Evolutionary conservation across 1,140 invertebrate species (phyloP), one percentile per base, ranked within the genome.

Genomic region (Monochamus saltuarius): DNA sequence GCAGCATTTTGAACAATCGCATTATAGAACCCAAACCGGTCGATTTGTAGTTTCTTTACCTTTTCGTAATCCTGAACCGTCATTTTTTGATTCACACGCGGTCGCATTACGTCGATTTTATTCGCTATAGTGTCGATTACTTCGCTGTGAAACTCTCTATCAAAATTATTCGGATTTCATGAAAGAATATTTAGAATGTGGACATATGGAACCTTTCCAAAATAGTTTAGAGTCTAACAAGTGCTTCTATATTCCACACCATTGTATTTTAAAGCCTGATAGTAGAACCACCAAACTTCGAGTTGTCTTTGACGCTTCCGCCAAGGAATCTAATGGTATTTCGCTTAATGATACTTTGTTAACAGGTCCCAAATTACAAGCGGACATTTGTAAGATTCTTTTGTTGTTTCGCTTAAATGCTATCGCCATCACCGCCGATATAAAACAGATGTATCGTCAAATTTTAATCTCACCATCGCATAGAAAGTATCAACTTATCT

Each of bases 391-490:
- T 29, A 61, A 64, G 22, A 64, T 79, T 35, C 29, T 81, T 4
- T 62, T 80, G n/a, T 70, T 75, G 46, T 80, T 77, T 69, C 38
- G 79, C 40, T 55, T 56, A 34, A 66, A 76, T 53, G 54, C 40
- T 19, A 54, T 74, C 29, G 73, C 70, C 13, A 59, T 81, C 14
- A 62, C 65, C n/a, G 72, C 71, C 6, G 78, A 81, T 56, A 70
- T 80, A 2, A 61, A 66, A 17, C 71, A 77, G 54, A 77, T 77
- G 67, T 80, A 76, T 50, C 57, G 73, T 2, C 71, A 75, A 56
- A 67, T 77, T 7, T 62, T 70, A 39, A 53, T 67, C 7, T 63
- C 77, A 16, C 37, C 79, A 13, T 43, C 76, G 8, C 37, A 65
- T 34, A 13, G n/a, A 4, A 29, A 67, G 9, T 72, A 35, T 36